Percentiles rank a stretch among this genome's conserved stretches.
These are phyloP conservation scores for Tridacna gigas DNA, from an alignment of 2,888 invertebrate genomes.

Conservation along the genomic window DNA sequence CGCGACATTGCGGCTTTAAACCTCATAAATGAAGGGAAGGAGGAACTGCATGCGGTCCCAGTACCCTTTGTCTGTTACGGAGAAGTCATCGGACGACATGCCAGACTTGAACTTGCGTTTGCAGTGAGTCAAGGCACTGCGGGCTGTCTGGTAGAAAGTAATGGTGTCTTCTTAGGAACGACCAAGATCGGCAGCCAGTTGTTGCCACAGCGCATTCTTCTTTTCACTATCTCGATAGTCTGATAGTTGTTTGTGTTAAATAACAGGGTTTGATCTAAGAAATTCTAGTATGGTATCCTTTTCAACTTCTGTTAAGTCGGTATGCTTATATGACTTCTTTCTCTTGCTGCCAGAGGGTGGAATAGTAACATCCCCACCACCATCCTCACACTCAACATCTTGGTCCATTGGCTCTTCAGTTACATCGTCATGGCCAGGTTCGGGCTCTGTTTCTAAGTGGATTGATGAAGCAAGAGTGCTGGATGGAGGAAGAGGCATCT, in stretches of 20 bases:
- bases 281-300: not conserved
- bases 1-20: constrained; percentile 4
- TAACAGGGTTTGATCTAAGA: not conserved
- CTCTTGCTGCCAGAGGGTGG: not conserved
- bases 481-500: not conserved
- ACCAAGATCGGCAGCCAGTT: not conserved
- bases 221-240: not conserved
- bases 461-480: not conserved
- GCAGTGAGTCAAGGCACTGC: not conserved
- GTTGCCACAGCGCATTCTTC: not conserved
- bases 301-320: not conserved
- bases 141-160: not conserved
- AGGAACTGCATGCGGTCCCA: constrained; percentile 7
- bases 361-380: no score
- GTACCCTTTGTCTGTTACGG: not conserved
- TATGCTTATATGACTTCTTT: not conserved
- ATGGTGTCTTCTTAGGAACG: not conserved
- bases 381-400: no score
- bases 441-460: not conserved
- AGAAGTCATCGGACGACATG: not conserved
- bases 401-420: not conserved
- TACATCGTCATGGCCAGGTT: not conserved
- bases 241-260: not conserved
- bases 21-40: not conserved
- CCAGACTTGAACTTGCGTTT: not conserved